Conservation (phyloP, 2,113 vertebrate species). For the Apteryx mantelli region DNA sequence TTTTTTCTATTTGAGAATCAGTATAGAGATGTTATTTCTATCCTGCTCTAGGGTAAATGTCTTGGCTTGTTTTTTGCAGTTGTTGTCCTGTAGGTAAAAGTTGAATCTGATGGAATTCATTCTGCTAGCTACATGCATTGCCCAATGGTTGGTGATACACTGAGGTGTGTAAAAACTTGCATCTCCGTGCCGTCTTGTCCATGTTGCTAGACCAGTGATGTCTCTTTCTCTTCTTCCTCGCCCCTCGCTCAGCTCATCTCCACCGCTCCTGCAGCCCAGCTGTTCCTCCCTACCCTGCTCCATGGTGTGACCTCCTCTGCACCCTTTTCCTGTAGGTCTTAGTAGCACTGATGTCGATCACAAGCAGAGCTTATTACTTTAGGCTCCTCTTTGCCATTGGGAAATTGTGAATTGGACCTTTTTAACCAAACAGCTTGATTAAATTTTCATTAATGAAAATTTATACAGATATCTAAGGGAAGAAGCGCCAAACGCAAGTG, state of each 20-base stretch:
- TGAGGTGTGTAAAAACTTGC: not conserved
- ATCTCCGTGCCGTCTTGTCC: not conserved
- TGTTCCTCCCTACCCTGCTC: rapidly evolving
- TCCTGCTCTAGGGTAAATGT: not conserved
- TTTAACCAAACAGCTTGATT: not conserved
- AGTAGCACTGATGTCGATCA: rapidly evolving
- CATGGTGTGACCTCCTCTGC: rapidly evolving
- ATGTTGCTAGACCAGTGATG: not conserved
- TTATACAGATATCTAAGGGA: not conserved
- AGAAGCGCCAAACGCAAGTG: not conserved
- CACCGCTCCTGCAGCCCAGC: not conserved
- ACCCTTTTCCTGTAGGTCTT: too few species aligned
- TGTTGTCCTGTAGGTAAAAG: not conserved
- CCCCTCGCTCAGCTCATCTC: not conserved
- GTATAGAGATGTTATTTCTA: not conserved
- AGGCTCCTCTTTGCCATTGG: not conserved
- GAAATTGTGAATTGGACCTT: not conserved
- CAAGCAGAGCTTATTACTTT: not conserved
- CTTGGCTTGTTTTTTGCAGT: not conserved
- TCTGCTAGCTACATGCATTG: not conserved
- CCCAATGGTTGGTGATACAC: not conserved
- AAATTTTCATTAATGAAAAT: not conserved
- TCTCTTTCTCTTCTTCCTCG: not conserved
- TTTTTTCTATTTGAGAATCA: not conserved
- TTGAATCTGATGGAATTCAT: not conserved